Percentiles rank a stretch among this genome's conserved stretches.
Evolutionary conservation across 35 echinoderm and acorn worm genomes (phyloP).

Genomic region (Ophioderma brevispina): DNA sequence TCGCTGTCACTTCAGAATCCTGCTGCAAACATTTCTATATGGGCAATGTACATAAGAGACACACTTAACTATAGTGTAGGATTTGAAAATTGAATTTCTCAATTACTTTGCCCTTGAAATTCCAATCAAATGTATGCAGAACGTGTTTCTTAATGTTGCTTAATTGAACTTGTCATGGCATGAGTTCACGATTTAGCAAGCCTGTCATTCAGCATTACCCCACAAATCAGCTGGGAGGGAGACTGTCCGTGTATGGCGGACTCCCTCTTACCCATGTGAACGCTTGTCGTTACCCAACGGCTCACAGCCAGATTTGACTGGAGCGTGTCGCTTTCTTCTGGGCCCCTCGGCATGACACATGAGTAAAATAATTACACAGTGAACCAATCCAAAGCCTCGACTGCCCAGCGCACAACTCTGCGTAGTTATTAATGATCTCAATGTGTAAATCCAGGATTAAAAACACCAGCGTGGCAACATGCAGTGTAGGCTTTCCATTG

Average conservation of each 20-base stretch:
- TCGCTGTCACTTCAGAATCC: too few relatives aligned
- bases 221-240: not conserved
- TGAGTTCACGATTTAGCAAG: not conserved
- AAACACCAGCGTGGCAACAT: not conserved
- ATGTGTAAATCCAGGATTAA: conserved; percentile 6
- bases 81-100: too few relatives aligned
- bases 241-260: not conserved
- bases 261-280: not conserved
- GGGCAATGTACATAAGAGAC: too few relatives aligned
- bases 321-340: not conserved
- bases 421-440: not conserved
- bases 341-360: not conserved
- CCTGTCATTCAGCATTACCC: not conserved
- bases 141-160: not conserved
- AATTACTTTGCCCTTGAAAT: too few relatives aligned
- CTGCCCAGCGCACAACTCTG: not conserved
- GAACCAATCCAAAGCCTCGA: not conserved
- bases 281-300: not conserved
- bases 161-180: not conserved
- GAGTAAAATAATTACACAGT: not conserved
- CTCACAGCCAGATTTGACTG: not conserved
- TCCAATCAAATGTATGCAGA: not conserved
- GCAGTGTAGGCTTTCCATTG: not conserved
- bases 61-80: too few relatives aligned
- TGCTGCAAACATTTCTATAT: too few relatives aligned